Percentiles rank a stretch among this genome's conserved stretches.
phyloP scores from a whole-genome alignment of 2,797 vertebrate species.

The Huso huso region DNA sequence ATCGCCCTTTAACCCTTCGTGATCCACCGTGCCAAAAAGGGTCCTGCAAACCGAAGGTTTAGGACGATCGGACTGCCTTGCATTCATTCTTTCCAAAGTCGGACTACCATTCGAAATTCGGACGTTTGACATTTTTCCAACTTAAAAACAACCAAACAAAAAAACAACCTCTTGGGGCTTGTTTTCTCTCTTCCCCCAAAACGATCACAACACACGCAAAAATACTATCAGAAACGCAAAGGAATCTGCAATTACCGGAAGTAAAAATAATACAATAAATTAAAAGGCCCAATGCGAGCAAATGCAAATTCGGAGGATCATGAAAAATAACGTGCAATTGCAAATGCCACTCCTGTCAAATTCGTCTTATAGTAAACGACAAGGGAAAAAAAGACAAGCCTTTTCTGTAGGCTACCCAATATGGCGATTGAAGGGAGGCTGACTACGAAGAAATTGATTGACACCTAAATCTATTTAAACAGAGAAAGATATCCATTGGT shows the following conservation, averaged over 20 bases:
- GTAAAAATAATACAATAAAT: slow-evolving; percentile 26
- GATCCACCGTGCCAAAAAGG: slow-evolving; percentile 85
- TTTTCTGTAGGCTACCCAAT: slow-evolving; percentile 69
- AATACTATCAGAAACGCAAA: slow-evolving; percentile 25
- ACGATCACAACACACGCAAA: slow-evolving; percentile 43
- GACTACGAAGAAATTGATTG: slow-evolving; percentile 76
- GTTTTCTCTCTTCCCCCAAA: slow-evolving; percentile 39
- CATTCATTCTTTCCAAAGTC: slow-evolving; percentile 81
- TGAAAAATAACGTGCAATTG: slow-evolving; percentile 46
- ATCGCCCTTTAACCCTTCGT: slow-evolving; percentile 77
- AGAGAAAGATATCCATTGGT: slow-evolving; percentile 62
- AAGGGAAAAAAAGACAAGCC: slow-evolving; percentile 50
- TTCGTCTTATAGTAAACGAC: slow-evolving; percentile 47
- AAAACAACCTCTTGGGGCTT: slow-evolving; percentile 33
- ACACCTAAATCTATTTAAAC: slow-evolving; percentile 83
- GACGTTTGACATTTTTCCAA: slow-evolving; percentile 76
- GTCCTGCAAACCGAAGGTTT: slow-evolving; percentile 84
- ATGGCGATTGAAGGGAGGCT: slow-evolving; percentile 87
- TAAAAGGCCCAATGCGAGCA: slow-evolving; percentile 25
- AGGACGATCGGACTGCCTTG: slow-evolving; percentile 70
- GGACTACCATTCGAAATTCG: slow-evolving; percentile 89
- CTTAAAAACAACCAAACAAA: slow-evolving; percentile 18
- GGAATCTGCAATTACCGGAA: neutral
- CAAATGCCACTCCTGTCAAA: slow-evolving; percentile 53
- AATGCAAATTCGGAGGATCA: slow-evolving; percentile 36